Base-by-base conservation (phyloP, 35 echinoderm and acorn worm species). In the Amphiura filiformis region DNA sequence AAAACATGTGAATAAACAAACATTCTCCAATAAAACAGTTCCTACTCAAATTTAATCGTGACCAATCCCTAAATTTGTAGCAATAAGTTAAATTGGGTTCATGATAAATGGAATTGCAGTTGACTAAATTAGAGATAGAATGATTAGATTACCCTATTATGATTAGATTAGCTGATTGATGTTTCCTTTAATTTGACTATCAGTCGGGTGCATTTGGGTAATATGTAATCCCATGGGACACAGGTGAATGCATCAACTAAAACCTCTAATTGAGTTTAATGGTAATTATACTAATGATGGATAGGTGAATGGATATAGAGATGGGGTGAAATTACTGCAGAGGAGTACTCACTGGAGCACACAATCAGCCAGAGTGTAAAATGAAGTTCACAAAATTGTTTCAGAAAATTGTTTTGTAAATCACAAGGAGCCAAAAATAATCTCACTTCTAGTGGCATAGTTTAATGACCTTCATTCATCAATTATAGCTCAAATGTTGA, bases 161-260 rank as follows among this genome's bases (percentile, higher is more conserved):
- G 7, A 70, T 70, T 70, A 70, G 61, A 70, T 70, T 70, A 70
- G 61, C 61, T 70, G 61, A 70, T 70, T 70, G 61, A 70, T 70
- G 61, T 70, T 70, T 30, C 61, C 61, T 70, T 26, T 70, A 70
- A 70, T 70, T 70, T 70, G 61, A 70, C 61, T 70, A 70, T 70
- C 26, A 52, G 61, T 23, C 61, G 61, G 15, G 28, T 70, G 61
- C 61, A 70, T 70, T 70, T 70, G 61, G 61, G 61, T 70, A 70
- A 70, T 70, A 11, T 70, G 61, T 70, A 70, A 70, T 70, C 61
- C 61, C 61, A 15, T 11, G 26, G 61, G 28, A 11, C 61, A 70
- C 61, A n/a, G 26, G 61, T 70, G 61, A 70, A 70, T 30, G 61
- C 61, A 70, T n/a, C 7, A n/a, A 70, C 7, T 70, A 70, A 70